Conservation (phyloP, 2,797 vertebrate species). For the Poeciliopsis presidionis region DNA sequence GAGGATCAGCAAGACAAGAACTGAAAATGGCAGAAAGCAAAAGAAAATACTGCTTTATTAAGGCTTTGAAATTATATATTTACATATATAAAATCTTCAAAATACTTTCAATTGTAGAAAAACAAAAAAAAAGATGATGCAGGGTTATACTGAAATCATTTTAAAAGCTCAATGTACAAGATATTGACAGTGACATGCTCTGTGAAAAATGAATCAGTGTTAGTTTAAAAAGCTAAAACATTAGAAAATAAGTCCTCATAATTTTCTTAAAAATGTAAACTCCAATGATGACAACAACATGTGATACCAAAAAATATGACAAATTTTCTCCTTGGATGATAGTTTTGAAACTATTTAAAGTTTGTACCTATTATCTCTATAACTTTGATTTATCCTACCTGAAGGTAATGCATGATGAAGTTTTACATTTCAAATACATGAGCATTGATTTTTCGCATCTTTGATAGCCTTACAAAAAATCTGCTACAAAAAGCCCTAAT, state of each 20-base stretch:
- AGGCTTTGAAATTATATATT: background rate
- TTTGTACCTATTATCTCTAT: slow-evolving; percentile 26
- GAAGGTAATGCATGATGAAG: slow-evolving; percentile 61
- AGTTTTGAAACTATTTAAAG: slow-evolving; percentile 39
- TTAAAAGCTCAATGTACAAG: background rate
- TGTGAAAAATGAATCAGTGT: background rate
- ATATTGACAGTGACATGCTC: background rate
- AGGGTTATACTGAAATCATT: no score
- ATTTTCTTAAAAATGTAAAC: background rate
- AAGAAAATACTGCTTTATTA: background rate
- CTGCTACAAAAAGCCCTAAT: slow-evolving; percentile 65
- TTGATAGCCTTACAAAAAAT: slow-evolving; percentile 59
- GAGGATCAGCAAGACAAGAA: slow-evolving; percentile 94
- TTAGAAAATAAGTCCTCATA: background rate
- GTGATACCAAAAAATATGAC: background rate
- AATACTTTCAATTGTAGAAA: background rate
- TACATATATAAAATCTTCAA: background rate
- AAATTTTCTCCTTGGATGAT: slow-evolving; percentile 16
- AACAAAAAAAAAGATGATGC: background rate
- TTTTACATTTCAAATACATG: slow-evolving; percentile 75
- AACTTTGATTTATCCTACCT: slow-evolving; percentile 57
- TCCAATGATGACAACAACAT: background rate
- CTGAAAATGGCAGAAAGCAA: slow-evolving; percentile 69
- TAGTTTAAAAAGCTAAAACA: background rate
- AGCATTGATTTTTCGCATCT: slow-evolving; percentile 70